Evolutionary conservation across 1,140 invertebrate genomes (phyloP).

Genomic region (Saxidomus purpurata): DNA sequence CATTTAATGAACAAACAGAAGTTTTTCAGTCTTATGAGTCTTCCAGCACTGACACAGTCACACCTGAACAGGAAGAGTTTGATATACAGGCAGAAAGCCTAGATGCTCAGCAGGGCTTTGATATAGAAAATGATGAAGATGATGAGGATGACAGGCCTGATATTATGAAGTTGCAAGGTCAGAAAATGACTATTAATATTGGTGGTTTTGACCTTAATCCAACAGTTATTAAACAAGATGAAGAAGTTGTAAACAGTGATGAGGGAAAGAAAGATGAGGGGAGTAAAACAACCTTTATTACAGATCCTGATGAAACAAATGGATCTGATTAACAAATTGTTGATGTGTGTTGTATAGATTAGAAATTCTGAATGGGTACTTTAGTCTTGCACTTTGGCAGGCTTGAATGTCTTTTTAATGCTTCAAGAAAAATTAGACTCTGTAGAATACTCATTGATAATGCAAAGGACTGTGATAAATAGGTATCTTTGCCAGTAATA

Average conservation of each 20-base stretch:
- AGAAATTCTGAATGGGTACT: background rate
- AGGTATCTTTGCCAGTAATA: too few species aligned
- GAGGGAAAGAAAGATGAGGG: background rate
- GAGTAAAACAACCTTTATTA: slow-evolving; percentile 34
- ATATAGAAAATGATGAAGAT: slow-evolving; percentile 38
- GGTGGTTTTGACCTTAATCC: slow-evolving; percentile 56
- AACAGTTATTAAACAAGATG: slow-evolving; percentile 18
- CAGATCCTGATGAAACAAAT: slow-evolving; percentile 36
- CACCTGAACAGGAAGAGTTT: slow-evolving; percentile 53
- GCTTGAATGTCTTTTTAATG: too few species aligned
- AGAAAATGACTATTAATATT: slow-evolving; percentile 51
- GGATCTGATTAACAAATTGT: background rate
- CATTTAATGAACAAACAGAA: slow-evolving; percentile 65
- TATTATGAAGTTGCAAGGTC: slow-evolving; percentile 22
- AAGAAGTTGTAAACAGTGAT: background rate
- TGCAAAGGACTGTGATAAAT: too few species aligned
- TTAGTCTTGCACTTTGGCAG: too few species aligned
- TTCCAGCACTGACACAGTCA: slow-evolving; percentile 59
- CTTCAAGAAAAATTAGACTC: too few species aligned
- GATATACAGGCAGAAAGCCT: slow-evolving; percentile 50
- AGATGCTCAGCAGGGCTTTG: slow-evolving; percentile 47
- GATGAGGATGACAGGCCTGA: slow-evolving; percentile 35
- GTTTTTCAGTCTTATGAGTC: slow-evolving; percentile 62
- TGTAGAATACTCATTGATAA: too few species aligned
- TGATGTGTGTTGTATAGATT: background rate